Evolutionary conservation across 2,797 vertebrate genomes (phyloP).

Genomic region (Champsocephalus gunnari): DNA sequence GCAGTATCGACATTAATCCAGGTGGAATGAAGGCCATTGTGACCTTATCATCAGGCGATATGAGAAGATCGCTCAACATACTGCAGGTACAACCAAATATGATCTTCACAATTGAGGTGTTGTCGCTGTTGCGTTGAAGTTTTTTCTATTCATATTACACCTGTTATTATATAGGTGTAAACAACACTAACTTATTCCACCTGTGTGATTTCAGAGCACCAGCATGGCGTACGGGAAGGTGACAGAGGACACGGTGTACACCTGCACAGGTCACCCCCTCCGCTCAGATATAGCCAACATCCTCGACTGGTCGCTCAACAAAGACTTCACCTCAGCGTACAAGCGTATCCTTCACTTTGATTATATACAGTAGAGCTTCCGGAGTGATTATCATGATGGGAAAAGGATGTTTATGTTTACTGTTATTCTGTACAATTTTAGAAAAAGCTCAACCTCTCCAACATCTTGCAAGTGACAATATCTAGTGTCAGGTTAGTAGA

Average conservation of each 20-base stretch:
- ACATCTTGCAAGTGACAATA: background rate
- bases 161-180: background rate
- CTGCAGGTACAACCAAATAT: constrained; percentile 86
- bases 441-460: background rate
- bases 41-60: constrained; percentile 94
- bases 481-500: background rate
- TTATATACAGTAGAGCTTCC: too few relatives aligned
- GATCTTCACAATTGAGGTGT: background rate
- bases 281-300: constrained; percentile 96
- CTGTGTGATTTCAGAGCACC: constrained; percentile 88
- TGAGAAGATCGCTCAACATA: constrained; percentile 96
- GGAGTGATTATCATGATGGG: too few relatives aligned
- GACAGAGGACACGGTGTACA: constrained; percentile 95
- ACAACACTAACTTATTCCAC: background rate
- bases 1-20: constrained; percentile 89
- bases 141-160: background rate
- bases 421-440: background rate
- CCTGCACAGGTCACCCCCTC: constrained; percentile 96
- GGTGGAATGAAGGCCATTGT: constrained; percentile 97
- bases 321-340: constrained; percentile 93
- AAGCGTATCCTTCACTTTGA: constrained; percentile 89
- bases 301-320: constrained; percentile 97
- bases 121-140: background rate
- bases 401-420: background rate
- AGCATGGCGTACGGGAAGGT: constrained; percentile 94